A percentile compares a stretch with the other conserved stretches of the same genome.
phyloP scores from a whole-genome alignment of 2,888 invertebrate genomes.

The Cyaniris semiargus region DNA sequence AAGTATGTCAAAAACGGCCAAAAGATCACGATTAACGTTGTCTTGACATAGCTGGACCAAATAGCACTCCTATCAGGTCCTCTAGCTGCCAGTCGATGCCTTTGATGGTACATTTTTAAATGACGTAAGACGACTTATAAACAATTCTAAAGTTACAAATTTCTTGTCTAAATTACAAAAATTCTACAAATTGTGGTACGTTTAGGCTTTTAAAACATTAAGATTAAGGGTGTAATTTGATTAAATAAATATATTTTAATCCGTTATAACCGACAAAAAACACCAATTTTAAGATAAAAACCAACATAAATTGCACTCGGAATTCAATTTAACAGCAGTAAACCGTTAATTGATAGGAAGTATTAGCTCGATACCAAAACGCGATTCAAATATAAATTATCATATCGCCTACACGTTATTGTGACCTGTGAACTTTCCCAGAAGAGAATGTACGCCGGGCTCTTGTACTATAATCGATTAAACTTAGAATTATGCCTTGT shows the following conservation, averaged over 20 bases:
- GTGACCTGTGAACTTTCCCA: conserved; percentile 28
- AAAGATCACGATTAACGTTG: too few relatives aligned
- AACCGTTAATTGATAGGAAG: conserved; percentile 20
- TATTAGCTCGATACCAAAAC: conserved; percentile 22
- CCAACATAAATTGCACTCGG: not conserved
- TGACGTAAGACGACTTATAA: too few relatives aligned
- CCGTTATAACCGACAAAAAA: not conserved
- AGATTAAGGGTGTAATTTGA: not conserved
- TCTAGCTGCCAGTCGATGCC: not conserved
- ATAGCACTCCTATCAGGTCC: too few relatives aligned
- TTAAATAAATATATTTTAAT: not conserved
- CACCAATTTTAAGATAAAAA: not conserved
- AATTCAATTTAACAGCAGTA: not conserved
- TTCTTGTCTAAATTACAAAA: not conserved
- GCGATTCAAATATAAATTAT: conserved; percentile 30
- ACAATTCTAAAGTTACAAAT: too few relatives aligned
- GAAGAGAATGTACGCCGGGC: conserved; percentile 26
- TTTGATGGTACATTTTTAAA: too few relatives aligned
- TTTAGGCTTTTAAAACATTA: not conserved
- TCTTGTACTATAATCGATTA: conserved; percentile 30
- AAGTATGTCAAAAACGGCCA: too few relatives aligned
- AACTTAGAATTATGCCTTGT: conserved; percentile 30
- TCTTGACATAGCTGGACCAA: too few relatives aligned
- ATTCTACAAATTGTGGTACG: not conserved
- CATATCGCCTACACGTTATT: conserved; percentile 32